Evolutionary conservation across 2,888 invertebrate species (phyloP).

Genomic region (Trachelus iudaicus): DNA sequence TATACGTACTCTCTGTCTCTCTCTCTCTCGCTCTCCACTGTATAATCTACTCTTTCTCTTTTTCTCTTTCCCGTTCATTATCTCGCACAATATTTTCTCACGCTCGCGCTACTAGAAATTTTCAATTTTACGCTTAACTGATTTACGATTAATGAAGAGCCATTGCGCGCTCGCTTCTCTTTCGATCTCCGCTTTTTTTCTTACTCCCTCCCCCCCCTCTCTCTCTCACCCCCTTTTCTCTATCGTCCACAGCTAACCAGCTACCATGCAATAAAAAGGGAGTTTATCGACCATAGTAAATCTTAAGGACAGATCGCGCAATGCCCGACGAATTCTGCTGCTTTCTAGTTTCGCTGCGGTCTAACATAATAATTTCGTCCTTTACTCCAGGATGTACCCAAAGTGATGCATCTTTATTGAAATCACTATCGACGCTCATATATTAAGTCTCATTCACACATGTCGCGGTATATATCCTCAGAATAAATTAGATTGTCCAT

Average conservation of each 20-base stretch:
- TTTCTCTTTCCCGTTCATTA: no score
- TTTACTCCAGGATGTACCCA: not conserved
- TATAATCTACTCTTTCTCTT: not conserved
- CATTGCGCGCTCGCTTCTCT: not conserved
- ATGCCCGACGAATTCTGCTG: not conserved
- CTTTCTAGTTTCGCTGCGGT: not conserved
- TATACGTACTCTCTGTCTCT: not conserved
- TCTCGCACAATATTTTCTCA: not conserved
- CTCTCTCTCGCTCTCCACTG: no score
- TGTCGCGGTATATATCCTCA: not conserved
- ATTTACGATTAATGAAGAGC: constrained; percentile 20
- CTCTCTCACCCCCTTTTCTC: not conserved
- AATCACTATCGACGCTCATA: not conserved
- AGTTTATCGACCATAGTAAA: not conserved
- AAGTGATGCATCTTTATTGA: not conserved
- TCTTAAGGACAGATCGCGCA: not conserved
- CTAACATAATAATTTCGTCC: not conserved
- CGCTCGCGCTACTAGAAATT: constrained; percentile 13
- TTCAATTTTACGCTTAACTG: constrained; percentile 23
- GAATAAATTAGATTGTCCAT: not conserved
- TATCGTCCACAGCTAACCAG: not conserved
- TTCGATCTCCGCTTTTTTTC: not conserved
- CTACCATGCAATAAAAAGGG: not conserved
- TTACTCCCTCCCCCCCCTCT: not conserved
- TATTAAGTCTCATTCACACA: not conserved